phyloP scores from a whole-genome alignment of 2,113 vertebrate species.

The Tenebrosternarchus preto region DNA sequence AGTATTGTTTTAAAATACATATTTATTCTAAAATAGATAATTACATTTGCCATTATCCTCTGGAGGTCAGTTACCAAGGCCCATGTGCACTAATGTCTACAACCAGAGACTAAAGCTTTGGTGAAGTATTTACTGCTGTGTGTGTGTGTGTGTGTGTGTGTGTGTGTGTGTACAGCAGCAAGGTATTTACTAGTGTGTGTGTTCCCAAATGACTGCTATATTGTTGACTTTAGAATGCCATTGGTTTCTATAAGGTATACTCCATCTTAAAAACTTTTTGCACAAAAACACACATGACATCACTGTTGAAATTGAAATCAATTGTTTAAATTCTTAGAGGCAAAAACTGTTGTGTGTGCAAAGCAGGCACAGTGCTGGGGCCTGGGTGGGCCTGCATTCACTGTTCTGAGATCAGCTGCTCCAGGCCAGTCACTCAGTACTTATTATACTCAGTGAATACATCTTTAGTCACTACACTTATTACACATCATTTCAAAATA shows the following conservation, averaged over 20 bases:
- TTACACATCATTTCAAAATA: slow-evolving; percentile 98
- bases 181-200: slow-evolving; percentile 61
- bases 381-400: background rate
- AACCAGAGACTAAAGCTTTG: slow-evolving; percentile 37
- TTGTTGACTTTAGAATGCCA: background rate
- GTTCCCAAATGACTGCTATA: slow-evolving; percentile 24
- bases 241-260: slow-evolving; percentile 57
- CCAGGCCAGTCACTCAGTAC: slow-evolving; percentile 85
- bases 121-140: slow-evolving; percentile 66
- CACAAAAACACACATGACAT: background rate
- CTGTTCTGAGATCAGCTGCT: slow-evolving; percentile 76
- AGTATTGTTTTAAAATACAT: background rate
- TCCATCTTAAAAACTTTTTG: slow-evolving; percentile 48
- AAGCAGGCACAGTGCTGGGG: slow-evolving; percentile 55
- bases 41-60: background rate
- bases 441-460: slow-evolving; percentile 99
- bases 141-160: no score
- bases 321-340: background rate
- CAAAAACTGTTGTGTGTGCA: background rate
- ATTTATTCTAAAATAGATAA: background rate
- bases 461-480: slow-evolving; percentile 94
- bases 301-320: background rate
- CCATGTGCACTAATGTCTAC: background rate
- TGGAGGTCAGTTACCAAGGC: background rate
- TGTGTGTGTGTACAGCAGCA: slow-evolving; percentile 51